A percentile compares a stretch with the other conserved stretches of the same genome.
These are phyloP conservation scores for Chaetodon trifasciatus DNA, from an alignment of 2,797 vertebrate genomes.

Conservation along the genomic window DNA sequence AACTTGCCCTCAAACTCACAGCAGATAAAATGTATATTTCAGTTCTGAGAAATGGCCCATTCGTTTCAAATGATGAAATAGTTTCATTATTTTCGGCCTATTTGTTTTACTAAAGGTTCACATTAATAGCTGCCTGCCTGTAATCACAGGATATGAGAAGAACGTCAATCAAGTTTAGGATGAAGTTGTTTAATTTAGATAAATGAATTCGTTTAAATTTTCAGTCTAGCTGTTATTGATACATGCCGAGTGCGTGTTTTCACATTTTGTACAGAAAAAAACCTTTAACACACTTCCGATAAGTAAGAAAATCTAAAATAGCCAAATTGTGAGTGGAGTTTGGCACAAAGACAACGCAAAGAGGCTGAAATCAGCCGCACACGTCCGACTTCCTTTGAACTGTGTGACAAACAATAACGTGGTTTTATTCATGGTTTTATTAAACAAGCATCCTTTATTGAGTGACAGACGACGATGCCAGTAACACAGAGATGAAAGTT, in stretches of 20 bases:
- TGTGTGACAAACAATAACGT: constrained; percentile 47
- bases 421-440: constrained; percentile 74
- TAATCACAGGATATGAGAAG: too few species aligned
- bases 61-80: background rate
- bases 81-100: background rate
- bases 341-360: background rate
- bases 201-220: too few species aligned
- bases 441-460: constrained; percentile 83
- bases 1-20: background rate
- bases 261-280: too few species aligned
- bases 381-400: constrained; percentile 40
- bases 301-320: background rate
- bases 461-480: constrained; percentile 64
- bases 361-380: constrained; percentile 13
- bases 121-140: background rate
- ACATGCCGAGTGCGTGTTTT: background rate
- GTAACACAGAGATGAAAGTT: constrained; percentile 61
- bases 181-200: too few species aligned
- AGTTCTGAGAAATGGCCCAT: background rate
- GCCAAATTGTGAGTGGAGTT: background rate
- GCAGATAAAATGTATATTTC: background rate
- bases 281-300: too few species aligned
- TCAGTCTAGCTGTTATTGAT: background rate
- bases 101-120: background rate
- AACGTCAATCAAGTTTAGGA: background rate